Evolutionary conservation across 2,888 invertebrate genomes (phyloP), one percentile per base, ranked within the genome.

Genomic region (Lottia gigantea): DNA sequence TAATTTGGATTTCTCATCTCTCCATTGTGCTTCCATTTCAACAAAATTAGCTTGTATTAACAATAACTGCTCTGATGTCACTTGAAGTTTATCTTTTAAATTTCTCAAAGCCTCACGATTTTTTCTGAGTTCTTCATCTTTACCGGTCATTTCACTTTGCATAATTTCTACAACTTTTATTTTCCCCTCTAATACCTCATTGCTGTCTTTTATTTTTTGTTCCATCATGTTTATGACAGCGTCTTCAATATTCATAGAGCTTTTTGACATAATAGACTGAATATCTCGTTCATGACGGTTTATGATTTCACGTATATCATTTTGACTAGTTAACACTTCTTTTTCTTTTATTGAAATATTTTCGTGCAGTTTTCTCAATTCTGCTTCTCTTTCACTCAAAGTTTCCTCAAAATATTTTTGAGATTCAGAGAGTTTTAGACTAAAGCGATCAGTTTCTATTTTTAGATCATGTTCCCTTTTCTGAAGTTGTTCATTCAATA

Each of bases 41-140:
- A 93, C 90, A 73, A 95, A 94, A 87, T 93, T 93, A 80, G 93
- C 92, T 88, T 95, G 95, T 93, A 94, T 93, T 83, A 92, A 91
- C 83, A 92, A 91, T 93, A 95, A 93, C 89, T 95, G 93, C 80
- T 93, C 92, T 83, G 93, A 92, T 23, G 94, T 94, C 74, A 95
- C 94, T 87, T 95, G 94, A 66, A 94, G 90, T 76, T 93, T 91
- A 81, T 92, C 92, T 73, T 94, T 88, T 14, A 93, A 92, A 79
- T 91, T 92, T 90, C 93, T 94, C 69, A 86, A 82, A 64, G 92
- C 62, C 93, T 85, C 81, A 31, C 74, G 74, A 71, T 78, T 78
- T 67, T 85, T 82, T 19, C 71, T 66, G 55, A 85, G 73, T 49
- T 84, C 80, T 47, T 77, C 80, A 61, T 86, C 85, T 65, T 84